Base-by-base conservation (phyloP, 2,797 vertebrate species). In the Poecilia wingei region DNA sequence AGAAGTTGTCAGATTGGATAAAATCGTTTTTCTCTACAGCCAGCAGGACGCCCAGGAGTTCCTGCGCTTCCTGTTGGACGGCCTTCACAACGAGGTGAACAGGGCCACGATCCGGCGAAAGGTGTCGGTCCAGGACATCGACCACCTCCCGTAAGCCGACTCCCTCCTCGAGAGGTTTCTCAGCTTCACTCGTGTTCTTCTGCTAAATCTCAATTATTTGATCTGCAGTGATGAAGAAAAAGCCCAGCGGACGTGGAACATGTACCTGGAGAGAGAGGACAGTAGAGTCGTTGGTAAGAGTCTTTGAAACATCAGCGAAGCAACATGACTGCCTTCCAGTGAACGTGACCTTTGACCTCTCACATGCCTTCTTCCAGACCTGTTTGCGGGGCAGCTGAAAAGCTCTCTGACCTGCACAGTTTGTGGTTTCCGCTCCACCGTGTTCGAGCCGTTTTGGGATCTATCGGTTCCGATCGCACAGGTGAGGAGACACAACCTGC, bases 21-120 rank as follows among this genome's bases (percentile, higher is more conserved):
- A 71, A 39, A 12, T 1, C 0, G 14, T 79, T 3, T 45, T 3
- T 4, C 57, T 73, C 41, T 61, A 57, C 92, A 99, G 98, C 93
- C 98, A 99, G 92, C 98, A 99, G 92, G 98, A 99, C 9, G 98
- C 98, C 5, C 98, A 99, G 93, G 98, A 99, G 79, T 99, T 99
- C 81, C 95, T 99, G 82, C 95, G 98, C 73, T 99, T 97, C 91
- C 93, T 99, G 49, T 89, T 99, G 55, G 98, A 99, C 0, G 98
- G 98, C 4, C 96, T 99, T 75, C 98, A 99, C 84, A 98, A 95
- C 0, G 97, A 98, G 82, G 97, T 99, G 88, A 99, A 99, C 95
- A 92, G 97, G 0, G 97, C 97, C 13, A 94, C 95, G 0, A 93
- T 94, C 64, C 87, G 95, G 71, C 96, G 97, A 0, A 95, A 94